A percentile compares a stretch with the other conserved stretches of the same genome.
Conservation (phyloP, 2,113 vertebrate genomes). For the Corythornis madagascariensis region DNA sequence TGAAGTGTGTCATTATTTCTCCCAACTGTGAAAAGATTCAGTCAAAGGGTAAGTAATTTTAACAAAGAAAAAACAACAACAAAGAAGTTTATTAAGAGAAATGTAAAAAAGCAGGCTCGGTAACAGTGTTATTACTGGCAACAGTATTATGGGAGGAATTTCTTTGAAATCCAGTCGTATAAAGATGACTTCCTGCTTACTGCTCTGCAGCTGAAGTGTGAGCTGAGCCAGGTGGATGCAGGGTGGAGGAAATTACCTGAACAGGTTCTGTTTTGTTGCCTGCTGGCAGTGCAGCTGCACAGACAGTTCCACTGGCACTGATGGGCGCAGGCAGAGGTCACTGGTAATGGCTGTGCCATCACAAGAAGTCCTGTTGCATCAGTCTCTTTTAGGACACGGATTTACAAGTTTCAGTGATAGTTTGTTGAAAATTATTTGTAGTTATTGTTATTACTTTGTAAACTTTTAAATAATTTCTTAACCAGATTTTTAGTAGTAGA, state of each 20-base stretch:
- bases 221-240: not conserved
- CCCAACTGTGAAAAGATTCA: constrained; percentile 97
- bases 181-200: not conserved
- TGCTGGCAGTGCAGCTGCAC: not conserved
- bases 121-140: not conserved
- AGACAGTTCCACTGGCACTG: not conserved
- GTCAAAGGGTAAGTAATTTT: constrained; percentile 85
- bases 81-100: not conserved
- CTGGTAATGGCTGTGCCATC: not conserved
- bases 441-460: not conserved
- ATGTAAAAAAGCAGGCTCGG: not conserved
- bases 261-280: not conserved
- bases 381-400: not conserved
- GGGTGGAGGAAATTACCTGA: not conserved
- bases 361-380: not conserved
- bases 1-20: constrained; percentile 96
- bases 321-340: not conserved
- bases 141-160: not conserved
- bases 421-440: not conserved
- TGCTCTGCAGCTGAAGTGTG: not conserved
- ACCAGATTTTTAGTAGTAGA: not conserved
- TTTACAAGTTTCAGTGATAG: not conserved
- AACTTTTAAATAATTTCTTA: not conserved
- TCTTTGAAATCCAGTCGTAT: not conserved
- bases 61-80: too few species aligned